These are phyloP conservation scores for Nylanderia fulva DNA, from an alignment of 1,140 invertebrate species.

Conservation along the genomic window DNA sequence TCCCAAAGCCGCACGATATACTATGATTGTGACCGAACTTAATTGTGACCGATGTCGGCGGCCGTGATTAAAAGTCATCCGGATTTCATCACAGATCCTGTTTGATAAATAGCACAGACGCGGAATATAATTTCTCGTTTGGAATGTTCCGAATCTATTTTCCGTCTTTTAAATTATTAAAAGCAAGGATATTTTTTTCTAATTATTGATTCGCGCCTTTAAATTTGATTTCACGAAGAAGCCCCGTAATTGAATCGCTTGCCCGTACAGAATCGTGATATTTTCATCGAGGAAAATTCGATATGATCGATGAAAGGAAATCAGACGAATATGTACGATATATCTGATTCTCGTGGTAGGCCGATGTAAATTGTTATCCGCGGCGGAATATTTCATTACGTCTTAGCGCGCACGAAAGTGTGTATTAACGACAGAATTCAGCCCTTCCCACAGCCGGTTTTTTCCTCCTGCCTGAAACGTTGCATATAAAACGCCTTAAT, in stretches of 20 bases:
- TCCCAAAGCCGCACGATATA: too few species aligned
- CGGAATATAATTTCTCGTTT: background rate
- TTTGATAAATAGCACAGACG: constrained; percentile 12
- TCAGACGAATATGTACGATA: constrained; percentile 27
- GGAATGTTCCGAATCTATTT: too few species aligned
- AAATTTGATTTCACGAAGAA: background rate
- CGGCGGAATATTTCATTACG: constrained; percentile 56
- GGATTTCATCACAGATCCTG: constrained; percentile 20
- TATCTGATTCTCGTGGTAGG: constrained; percentile 19
- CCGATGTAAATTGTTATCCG: constrained; percentile 48
- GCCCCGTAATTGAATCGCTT: background rate
- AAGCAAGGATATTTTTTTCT: too few species aligned
- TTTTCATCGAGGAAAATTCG: background rate
- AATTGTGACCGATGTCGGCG: background rate
- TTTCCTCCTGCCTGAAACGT: constrained; percentile 21
- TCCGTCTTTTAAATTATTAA: too few species aligned
- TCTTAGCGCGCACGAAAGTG: constrained; percentile 43
- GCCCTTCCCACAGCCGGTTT: constrained; percentile 9
- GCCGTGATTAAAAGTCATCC: constrained; percentile 43
- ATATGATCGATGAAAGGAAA: constrained; percentile 13
- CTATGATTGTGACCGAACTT: too few species aligned
- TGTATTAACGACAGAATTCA: constrained; percentile 57
- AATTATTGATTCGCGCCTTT: background rate
- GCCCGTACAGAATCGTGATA: background rate
- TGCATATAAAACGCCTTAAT: constrained; percentile 63